phyloP scores from a whole-genome alignment of 2,797 vertebrate species.

The Morus bassanus region DNA sequence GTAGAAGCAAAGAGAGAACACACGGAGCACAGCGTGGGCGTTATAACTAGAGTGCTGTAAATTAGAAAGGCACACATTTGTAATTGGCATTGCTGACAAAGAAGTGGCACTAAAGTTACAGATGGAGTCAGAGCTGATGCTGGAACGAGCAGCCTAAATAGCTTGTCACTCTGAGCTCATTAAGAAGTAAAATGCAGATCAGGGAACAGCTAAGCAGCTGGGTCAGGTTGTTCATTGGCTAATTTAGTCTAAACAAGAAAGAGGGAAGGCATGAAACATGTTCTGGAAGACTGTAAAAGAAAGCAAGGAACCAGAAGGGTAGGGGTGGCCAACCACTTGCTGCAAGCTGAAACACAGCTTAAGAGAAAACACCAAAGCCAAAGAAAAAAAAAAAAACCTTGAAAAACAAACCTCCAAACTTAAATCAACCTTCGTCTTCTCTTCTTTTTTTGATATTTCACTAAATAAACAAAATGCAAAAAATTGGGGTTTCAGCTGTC shows the following conservation, averaged over 20 bases:
- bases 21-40: slow-evolving; percentile 66
- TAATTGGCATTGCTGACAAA: slow-evolving; percentile 77
- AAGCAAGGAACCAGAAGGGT: slow-evolving; percentile 73
- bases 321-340: slow-evolving; percentile 74
- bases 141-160: slow-evolving; percentile 76
- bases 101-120: slow-evolving; percentile 77
- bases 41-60: slow-evolving; percentile 70
- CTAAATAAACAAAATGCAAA: slow-evolving; percentile 61
- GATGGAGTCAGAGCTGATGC: slow-evolving; percentile 77
- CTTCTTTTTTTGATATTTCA: slow-evolving; percentile 10
- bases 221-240: slow-evolving; percentile 78
- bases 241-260: slow-evolving; percentile 78
- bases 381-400: neutral
- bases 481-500: slow-evolving; percentile 57
- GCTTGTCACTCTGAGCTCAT: slow-evolving; percentile 77
- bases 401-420: slow-evolving; percentile 52
- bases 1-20: slow-evolving; percentile 65
- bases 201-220: slow-evolving; percentile 77
- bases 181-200: slow-evolving; percentile 78
- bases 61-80: slow-evolving; percentile 75
- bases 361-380: slow-evolving; percentile 66
- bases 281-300: slow-evolving; percentile 74
- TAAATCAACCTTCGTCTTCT: slow-evolving; percentile 52
- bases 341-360: slow-evolving; percentile 72
- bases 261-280: slow-evolving; percentile 74